phyloP scores from a whole-genome alignment of 2,797 vertebrate genomes.

The Chiroxiphia lanceolata region DNA sequence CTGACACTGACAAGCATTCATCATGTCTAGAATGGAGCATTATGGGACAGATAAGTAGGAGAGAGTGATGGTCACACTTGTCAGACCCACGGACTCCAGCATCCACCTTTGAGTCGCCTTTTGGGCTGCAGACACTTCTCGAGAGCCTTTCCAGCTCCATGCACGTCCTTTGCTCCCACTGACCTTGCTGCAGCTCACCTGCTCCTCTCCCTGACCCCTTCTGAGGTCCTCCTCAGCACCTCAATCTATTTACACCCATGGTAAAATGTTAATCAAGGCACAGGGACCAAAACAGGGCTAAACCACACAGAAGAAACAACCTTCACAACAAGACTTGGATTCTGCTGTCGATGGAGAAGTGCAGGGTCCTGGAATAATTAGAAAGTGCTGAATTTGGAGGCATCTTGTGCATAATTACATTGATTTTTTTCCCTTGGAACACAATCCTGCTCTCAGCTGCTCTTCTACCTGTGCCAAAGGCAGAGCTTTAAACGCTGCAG shows the following conservation, averaged over 20 bases:
- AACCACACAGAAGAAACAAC: background rate
- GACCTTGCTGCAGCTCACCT: accelerated
- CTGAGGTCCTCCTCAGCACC: background rate
- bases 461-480: background rate
- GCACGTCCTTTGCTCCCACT: background rate
- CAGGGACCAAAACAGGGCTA: background rate
- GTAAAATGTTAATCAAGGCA: background rate
- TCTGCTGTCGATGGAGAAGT: background rate
- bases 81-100: background rate
- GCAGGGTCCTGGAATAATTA: background rate
- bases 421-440: background rate
- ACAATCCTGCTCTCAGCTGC: background rate
- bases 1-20: background rate
- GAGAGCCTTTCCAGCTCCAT: background rate
- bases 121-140: background rate
- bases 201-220: background rate
- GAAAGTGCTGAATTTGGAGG: background rate
- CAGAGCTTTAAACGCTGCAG: background rate
- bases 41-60: background rate
- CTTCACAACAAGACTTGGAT: background rate
- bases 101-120: background rate
- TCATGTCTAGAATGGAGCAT: background rate
- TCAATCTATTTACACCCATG: background rate
- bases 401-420: background rate
- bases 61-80: background rate